phyloP scores from a whole-genome alignment of 2,888 invertebrate species.

The Drosophila picticornis region DNA sequence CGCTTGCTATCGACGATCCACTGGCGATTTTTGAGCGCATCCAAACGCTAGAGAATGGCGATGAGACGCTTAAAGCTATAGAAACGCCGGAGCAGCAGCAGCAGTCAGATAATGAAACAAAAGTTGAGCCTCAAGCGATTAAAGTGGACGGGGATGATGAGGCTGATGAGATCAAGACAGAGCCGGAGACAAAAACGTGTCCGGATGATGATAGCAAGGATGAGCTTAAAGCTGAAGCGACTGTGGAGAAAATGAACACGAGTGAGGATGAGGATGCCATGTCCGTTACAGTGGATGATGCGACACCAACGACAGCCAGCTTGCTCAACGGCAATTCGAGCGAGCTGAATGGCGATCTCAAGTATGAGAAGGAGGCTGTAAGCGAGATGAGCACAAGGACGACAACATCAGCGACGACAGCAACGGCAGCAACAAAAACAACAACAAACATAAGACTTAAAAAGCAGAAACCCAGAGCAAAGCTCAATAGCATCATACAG shows the following conservation, averaged over 20 bases:
- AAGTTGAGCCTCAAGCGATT: conserved; percentile 46
- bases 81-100: conserved; percentile 24
- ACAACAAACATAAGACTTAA: conserved; percentile 80
- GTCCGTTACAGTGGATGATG: conserved; percentile 44
- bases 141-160: conserved; percentile 42
- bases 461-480: conserved; percentile 82
- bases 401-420: conserved; percentile 21
- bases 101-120: conserved; percentile 51
- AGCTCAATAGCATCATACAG: conserved; percentile 84
- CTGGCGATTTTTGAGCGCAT: conserved; percentile 53
- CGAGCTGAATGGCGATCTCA: conserved; percentile 57
- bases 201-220: conserved; percentile 36
- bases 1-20: conserved; percentile 44
- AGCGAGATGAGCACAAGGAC: conserved; percentile 17
- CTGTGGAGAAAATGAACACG: conserved; percentile 79
- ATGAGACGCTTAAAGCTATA: conserved; percentile 69
- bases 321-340: conserved; percentile 45
- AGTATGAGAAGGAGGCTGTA: conserved; percentile 35
- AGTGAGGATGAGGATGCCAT: conserved; percentile 75
- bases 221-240: conserved; percentile 38
- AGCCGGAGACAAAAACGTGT: conserved; percentile 22
- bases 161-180: conserved; percentile 26
- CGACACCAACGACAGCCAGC: conserved; percentile 17
- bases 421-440: conserved; percentile 24
- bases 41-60: conserved; percentile 59